Conservation (phyloP, 1,140 invertebrate genomes). For the Temnothorax curvispinosus region DNA sequence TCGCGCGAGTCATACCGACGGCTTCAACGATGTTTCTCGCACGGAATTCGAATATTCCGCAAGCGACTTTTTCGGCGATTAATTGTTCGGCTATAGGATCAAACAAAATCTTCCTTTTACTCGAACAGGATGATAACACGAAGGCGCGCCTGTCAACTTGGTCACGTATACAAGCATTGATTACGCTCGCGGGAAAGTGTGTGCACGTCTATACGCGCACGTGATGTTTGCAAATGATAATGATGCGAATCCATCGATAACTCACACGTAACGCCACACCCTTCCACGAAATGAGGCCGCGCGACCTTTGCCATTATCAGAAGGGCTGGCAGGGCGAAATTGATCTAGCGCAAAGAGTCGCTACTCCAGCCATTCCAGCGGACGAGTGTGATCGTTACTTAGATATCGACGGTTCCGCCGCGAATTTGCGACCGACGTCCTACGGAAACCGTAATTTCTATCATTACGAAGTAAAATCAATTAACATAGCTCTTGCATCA, state of each 20-base stretch:
- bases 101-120: neutral
- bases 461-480: neutral
- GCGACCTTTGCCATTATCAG: conserved; percentile 36
- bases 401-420: neutral
- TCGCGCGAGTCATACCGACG: neutral
- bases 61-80: neutral
- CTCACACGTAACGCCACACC: conserved; percentile 62
- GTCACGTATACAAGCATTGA: conserved; percentile 19
- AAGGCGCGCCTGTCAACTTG: conserved; percentile 52
- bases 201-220: conserved; percentile 4
- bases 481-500: neutral
- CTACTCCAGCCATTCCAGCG: neutral
- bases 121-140: neutral
- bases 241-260: conserved; percentile 57
- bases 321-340: conserved; percentile 2
- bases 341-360: neutral
- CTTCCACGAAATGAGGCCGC: conserved; percentile 39
- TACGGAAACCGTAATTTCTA: neutral
- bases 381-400: conserved; percentile 1
- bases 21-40: neutral
- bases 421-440: neutral
- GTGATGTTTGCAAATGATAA: conserved; percentile 65
- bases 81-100: neutral
- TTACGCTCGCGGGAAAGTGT: conserved; percentile 41
- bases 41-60: neutral